Percentiles rank a stretch among this genome's conserved stretches.
Evolutionary conservation across 2,113 vertebrate genomes (phyloP).

Genomic region (Dipodomys spectabilis): DNA sequence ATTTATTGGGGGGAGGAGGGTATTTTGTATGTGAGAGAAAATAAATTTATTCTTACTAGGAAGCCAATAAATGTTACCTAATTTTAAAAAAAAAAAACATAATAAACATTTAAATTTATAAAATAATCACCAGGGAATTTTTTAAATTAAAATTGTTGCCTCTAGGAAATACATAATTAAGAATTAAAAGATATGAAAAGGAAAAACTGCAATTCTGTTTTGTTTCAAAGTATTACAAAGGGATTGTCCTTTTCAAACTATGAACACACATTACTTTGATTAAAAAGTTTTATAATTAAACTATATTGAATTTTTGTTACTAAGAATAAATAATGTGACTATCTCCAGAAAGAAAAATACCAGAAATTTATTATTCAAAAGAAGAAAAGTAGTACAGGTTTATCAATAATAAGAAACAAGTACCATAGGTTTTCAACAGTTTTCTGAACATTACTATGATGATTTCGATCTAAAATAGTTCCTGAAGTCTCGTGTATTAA

Average conservation of each 20-base stretch:
- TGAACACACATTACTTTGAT: neutral
- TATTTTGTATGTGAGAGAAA: too few relatives aligned
- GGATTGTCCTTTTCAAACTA: conserved; percentile 15
- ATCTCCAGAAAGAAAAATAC: neutral
- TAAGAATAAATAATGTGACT: conserved; percentile 31
- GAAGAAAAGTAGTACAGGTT: neutral
- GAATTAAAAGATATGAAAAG: neutral
- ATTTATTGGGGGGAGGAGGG: neutral
- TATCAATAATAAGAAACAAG: too few relatives aligned
- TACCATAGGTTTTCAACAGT: neutral
- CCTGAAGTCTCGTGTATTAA: neutral
- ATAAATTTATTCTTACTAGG: neutral
- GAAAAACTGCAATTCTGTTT: neutral
- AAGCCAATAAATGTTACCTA: neutral
- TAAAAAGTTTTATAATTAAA: conserved; percentile 19
- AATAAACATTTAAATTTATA: neutral
- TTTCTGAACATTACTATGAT: neutral
- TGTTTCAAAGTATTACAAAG: neutral
- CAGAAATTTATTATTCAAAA: neutral
- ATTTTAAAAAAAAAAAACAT: conserved; percentile 1
- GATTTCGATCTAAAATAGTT: neutral
- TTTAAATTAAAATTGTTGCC: neutral
- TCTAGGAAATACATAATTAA: neutral
- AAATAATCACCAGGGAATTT: neutral
- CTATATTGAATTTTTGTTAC: conserved; percentile 2